These are phyloP conservation scores for Schizothorax lantsangensis DNA, from an alignment of 2,797 vertebrate genomes.

Conservation along the genomic window DNA sequence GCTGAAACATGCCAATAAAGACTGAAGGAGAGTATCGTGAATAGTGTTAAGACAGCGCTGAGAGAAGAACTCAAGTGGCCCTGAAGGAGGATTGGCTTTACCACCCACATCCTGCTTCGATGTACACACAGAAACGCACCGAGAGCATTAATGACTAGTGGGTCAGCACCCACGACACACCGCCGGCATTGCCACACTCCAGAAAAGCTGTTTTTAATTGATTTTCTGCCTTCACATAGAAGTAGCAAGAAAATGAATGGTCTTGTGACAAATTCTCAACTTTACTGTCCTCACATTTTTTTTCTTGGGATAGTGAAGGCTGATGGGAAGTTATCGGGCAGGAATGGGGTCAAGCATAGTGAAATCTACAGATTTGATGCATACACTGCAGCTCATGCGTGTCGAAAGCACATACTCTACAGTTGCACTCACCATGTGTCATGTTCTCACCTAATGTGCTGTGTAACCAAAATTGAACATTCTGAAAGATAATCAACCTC, in stretches of 20 bases:
- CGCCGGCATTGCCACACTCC: neutral
- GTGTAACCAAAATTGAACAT: neutral
- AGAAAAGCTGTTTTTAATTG: slow-evolving; percentile 29
- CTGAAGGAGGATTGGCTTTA: slow-evolving; percentile 40
- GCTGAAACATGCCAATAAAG: slow-evolving; percentile 49
- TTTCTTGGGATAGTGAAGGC: neutral
- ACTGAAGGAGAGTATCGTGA: slow-evolving; percentile 32
- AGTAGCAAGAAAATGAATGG: neutral
- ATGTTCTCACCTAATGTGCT: neutral
- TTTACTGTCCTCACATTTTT: neutral
- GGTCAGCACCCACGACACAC: slow-evolving; percentile 22
- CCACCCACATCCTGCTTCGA: slow-evolving; percentile 17
- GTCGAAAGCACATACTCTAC: slow-evolving; percentile 8
- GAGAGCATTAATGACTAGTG: slow-evolving; percentile 19
- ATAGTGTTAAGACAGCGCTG: slow-evolving; percentile 40
- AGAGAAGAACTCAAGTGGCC: slow-evolving; percentile 43
- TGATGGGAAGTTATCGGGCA: neutral
- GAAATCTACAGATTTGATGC: slow-evolving; percentile 7
- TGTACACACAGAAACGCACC: slow-evolving; percentile 10
- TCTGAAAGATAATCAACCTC: neutral
- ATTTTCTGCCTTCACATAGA: slow-evolving; percentile 13
- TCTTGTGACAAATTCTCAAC: neutral
- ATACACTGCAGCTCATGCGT: neutral
- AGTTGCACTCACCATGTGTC: neutral
- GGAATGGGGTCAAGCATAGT: neutral